Conservation (phyloP, 2,797 vertebrate genomes). For the Semaprochilodus insignis region DNA sequence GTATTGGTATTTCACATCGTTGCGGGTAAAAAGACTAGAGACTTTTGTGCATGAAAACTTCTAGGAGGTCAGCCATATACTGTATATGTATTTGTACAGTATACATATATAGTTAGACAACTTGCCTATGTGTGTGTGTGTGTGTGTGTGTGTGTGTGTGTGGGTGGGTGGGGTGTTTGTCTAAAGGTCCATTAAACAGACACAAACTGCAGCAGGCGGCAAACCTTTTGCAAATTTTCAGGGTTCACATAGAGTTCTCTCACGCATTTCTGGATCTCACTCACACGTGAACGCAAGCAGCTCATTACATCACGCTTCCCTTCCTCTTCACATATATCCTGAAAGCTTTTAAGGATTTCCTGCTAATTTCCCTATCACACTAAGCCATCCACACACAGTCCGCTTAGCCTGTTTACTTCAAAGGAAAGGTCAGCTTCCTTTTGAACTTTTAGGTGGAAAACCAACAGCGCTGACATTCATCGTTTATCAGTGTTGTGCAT, state of each 20-base stretch:
- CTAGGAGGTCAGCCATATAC: too few species aligned
- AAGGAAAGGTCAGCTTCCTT: conserved; percentile 4
- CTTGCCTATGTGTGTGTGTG: not conserved
- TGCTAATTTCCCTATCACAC: not conserved
- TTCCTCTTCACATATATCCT: not conserved
- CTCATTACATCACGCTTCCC: conserved; percentile 8
- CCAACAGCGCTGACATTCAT: not conserved
- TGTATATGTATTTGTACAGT: too few species aligned
- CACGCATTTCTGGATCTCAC: conserved; percentile 4
- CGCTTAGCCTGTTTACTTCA: conserved; percentile 19
- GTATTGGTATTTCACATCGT: too few species aligned
- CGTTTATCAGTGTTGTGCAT: not conserved
- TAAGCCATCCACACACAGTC: conserved; percentile 9
- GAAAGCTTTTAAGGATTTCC: conserved; percentile 18
- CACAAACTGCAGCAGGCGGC: not conserved
- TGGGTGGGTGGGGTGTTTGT: not conserved
- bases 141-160: not conserved
- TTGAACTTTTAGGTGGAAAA: not conserved
- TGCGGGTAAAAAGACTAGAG: too few species aligned
- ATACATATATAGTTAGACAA: too few species aligned
- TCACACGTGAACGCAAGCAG: not conserved
- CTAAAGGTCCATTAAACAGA: not conserved
- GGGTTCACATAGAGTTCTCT: not conserved
- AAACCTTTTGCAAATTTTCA: not conserved
- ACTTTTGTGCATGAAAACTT: too few species aligned